phyloP scores from a whole-genome alignment of 2,797 vertebrate genomes.

The Moxostoma hubbsi region DNA sequence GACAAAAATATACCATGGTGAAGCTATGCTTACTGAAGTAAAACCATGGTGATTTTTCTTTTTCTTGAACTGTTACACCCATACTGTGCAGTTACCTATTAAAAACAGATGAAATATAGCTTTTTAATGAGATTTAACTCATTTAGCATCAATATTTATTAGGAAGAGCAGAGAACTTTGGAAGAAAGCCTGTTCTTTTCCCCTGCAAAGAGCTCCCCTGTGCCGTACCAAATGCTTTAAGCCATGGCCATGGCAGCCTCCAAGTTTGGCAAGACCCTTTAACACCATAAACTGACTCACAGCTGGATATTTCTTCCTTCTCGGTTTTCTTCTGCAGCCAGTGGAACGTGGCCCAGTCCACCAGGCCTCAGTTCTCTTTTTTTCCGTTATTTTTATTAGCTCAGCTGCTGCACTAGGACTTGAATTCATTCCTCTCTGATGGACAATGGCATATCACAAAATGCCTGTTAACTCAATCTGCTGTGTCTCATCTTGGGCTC shows the following conservation, averaged over 20 bases:
- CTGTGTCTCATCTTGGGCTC: slow-evolving; percentile 26
- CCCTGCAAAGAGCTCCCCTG: slow-evolving; percentile 22
- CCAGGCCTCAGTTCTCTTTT: slow-evolving; percentile 57
- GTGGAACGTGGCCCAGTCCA: slow-evolving; percentile 64
- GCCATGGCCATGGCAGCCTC: slow-evolving; percentile 57
- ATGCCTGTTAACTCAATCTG: slow-evolving; percentile 71
- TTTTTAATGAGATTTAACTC: background rate
- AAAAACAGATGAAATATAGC: slow-evolving; percentile 6
- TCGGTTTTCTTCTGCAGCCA: slow-evolving; percentile 54
- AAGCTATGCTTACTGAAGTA: too few relatives aligned
- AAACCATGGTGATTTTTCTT: too few relatives aligned
- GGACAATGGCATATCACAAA: slow-evolving; percentile 60
- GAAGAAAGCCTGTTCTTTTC: slow-evolving; percentile 42
- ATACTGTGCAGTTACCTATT: slow-evolving; percentile 4
- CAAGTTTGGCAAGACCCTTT: slow-evolving; percentile 64
- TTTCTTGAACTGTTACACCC: too few relatives aligned
- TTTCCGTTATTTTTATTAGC: slow-evolving; percentile 75
- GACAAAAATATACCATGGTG: too few relatives aligned
- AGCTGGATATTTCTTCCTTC: slow-evolving; percentile 39
- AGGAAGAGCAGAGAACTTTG: background rate
- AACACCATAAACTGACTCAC: slow-evolving; percentile 66
- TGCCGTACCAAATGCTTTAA: slow-evolving; percentile 35
- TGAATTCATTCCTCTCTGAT: slow-evolving; percentile 70
- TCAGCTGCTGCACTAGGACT: slow-evolving; percentile 70
- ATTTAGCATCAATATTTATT: slow-evolving; percentile 26